phyloP scores from a whole-genome alignment of 1,140 invertebrate genomes.

The Drosophila yakuba region DNA sequence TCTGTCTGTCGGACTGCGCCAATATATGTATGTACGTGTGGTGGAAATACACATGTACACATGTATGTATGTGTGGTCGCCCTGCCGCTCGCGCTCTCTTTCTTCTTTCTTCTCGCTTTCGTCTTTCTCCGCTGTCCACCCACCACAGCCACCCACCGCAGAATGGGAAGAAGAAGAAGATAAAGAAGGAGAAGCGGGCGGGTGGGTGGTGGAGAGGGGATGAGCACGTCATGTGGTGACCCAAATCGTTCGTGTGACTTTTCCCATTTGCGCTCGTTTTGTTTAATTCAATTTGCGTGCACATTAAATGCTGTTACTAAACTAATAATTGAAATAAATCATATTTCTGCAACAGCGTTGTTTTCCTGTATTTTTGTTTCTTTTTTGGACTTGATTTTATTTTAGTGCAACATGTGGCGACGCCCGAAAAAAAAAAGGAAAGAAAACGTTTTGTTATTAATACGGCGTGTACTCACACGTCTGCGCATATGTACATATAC shows the following conservation, averaged over 20 bases:
- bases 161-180: conserved; percentile 3
- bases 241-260: conserved; percentile 45
- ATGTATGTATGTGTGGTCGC: conserved; percentile 5
- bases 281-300: conserved; percentile 51
- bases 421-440: conserved; percentile 21
- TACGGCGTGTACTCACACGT: conserved; percentile 18
- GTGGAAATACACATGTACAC: neutral
- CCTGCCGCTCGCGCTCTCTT: conserved; percentile 21
- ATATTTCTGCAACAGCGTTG: conserved; percentile 18
- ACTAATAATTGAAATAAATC: conserved; percentile 38
- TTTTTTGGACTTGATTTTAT: conserved; percentile 14
- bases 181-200: too few relatives aligned
- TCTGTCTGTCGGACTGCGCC: conserved; percentile 35
- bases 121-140: neutral
- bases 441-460: conserved; percentile 28
- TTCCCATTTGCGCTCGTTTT: conserved; percentile 43
- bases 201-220: neutral
- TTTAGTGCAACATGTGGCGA: conserved; percentile 54
- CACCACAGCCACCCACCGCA: conserved; percentile 13
- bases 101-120: conserved; percentile 21
- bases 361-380: neutral
- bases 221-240: conserved; percentile 41
- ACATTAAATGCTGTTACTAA: conserved; percentile 29
- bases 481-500: neutral
- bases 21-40: neutral